These are phyloP conservation scores for Tenthredo mesomela DNA, from an alignment of 2,888 invertebrate genomes.

Conservation along the genomic window DNA sequence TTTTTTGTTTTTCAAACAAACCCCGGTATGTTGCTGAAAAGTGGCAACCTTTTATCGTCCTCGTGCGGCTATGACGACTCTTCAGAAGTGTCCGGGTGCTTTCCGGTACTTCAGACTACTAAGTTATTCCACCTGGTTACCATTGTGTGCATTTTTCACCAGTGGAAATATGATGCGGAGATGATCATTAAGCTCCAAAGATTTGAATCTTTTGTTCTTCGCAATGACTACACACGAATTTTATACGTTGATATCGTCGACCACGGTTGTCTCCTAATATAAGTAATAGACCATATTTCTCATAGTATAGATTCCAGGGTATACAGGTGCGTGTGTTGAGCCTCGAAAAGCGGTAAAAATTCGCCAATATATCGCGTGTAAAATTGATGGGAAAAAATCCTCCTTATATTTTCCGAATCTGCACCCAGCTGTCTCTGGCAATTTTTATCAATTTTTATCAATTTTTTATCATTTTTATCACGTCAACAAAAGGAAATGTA, in stretches of 20 bases:
- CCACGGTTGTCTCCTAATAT: too few relatives aligned
- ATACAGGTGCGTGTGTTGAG: not conserved
- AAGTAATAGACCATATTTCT: too few relatives aligned
- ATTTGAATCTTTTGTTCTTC: not conserved
- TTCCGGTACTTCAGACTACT: conserved; percentile 29
- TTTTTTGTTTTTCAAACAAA: conserved; percentile 14
- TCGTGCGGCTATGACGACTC: conserved; percentile 41
- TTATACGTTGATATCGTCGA: too few relatives aligned
- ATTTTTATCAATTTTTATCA: too few relatives aligned
- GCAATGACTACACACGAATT: not conserved
- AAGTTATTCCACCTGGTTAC: not conserved
- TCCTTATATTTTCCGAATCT: not conserved
- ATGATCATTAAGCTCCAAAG: not conserved
- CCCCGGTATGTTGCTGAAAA: not conserved
- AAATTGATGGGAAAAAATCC: not conserved
- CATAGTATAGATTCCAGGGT: too few relatives aligned
- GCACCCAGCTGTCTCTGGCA: not conserved
- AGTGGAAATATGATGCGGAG: not conserved
- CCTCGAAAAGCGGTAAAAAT: not conserved
- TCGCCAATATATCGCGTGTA: not conserved
- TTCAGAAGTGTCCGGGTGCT: conserved; percentile 30
- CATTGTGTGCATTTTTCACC: not conserved
- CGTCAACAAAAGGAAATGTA: not conserved
- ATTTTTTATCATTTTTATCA: too few relatives aligned
- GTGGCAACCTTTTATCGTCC: conserved; percentile 34